A percentile compares a stretch with the other conserved stretches of the same genome.
These are phyloP conservation scores for Chelidonichthys spinosus DNA, from an alignment of 2,797 vertebrate genomes.

Conservation along the genomic window DNA sequence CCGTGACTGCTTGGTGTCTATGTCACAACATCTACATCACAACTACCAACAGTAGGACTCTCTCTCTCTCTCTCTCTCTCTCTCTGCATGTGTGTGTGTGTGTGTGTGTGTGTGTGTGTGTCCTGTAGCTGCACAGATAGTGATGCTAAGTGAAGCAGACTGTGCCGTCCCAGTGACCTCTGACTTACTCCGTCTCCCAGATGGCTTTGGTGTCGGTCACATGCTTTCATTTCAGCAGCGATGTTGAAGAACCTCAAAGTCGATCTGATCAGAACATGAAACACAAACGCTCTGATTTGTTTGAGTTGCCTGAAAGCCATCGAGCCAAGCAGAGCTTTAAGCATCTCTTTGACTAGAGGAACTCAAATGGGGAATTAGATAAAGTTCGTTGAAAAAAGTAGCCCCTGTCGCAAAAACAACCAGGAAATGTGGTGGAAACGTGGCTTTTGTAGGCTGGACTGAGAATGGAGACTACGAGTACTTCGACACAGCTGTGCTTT, in stretches of 20 bases:
- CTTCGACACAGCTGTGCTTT: background rate
- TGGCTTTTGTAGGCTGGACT: background rate
- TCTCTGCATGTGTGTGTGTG: constrained; percentile 24
- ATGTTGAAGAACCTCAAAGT: background rate
- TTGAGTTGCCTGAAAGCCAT: background rate
- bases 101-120: constrained; percentile 11
- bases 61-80: constrained; percentile 1
- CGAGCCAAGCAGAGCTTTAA: background rate
- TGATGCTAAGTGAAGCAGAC: constrained; percentile 58
- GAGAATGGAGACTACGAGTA: background rate
- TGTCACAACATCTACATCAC: constrained; percentile 21
- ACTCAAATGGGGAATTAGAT: too few species aligned
- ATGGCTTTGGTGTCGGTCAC: constrained; percentile 5
- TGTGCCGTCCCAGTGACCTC: constrained; percentile 48
- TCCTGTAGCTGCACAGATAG: constrained; percentile 7
- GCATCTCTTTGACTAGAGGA: background rate
- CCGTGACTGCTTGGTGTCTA: constrained; percentile 24
- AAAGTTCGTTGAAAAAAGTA: too few species aligned
- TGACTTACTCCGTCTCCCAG: constrained; percentile 35
- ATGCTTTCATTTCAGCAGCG: constrained; percentile 24
- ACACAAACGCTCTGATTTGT: background rate
- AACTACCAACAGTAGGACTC: constrained; percentile 9
- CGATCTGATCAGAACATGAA: constrained; percentile 5
- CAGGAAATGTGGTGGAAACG: too few species aligned
- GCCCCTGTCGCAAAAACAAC: too few species aligned